phyloP scores from a whole-genome alignment of 2,797 vertebrate species.

The Parotocinclus haroldoi region DNA sequence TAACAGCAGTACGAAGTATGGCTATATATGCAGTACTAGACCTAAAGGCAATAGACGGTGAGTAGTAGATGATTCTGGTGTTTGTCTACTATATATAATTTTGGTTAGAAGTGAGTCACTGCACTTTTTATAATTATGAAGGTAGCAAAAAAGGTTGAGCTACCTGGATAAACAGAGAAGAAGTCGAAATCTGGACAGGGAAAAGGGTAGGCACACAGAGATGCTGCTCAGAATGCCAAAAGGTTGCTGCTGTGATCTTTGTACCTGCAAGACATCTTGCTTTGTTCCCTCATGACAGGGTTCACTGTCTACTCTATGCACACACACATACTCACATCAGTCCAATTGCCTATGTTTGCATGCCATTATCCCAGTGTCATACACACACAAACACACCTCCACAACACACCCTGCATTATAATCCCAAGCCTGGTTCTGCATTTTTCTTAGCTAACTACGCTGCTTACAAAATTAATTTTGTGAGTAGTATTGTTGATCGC shows the following conservation, averaged over 20 bases:
- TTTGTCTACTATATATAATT: constrained; percentile 20
- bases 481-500: too few relatives aligned
- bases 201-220: constrained; percentile 38
- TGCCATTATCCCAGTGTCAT: constrained; percentile 48
- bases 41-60: constrained; percentile 4
- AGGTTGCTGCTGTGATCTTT: constrained; percentile 47
- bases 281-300: constrained; percentile 49
- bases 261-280: constrained; percentile 43
- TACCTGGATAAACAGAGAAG: constrained; percentile 35
- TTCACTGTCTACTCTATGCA: constrained; percentile 29
- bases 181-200: constrained; percentile 37
- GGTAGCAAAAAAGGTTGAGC: constrained; percentile 54
- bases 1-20: too few relatives aligned
- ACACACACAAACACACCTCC: constrained; percentile 40
- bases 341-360: constrained; percentile 43
- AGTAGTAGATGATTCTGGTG: constrained; percentile 27
- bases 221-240: constrained; percentile 50
- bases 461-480: too few relatives aligned
- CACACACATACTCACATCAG: constrained; percentile 14
- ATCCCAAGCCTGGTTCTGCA: too few relatives aligned
- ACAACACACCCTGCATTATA: constrained; percentile 30
- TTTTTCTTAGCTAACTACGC: too few relatives aligned
- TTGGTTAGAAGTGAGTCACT: constrained; percentile 17
- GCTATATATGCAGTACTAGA: too few relatives aligned
- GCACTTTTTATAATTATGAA: constrained; percentile 19